Conservation (phyloP, 2,113 vertebrate genomes). For the Alces alces region DNA sequence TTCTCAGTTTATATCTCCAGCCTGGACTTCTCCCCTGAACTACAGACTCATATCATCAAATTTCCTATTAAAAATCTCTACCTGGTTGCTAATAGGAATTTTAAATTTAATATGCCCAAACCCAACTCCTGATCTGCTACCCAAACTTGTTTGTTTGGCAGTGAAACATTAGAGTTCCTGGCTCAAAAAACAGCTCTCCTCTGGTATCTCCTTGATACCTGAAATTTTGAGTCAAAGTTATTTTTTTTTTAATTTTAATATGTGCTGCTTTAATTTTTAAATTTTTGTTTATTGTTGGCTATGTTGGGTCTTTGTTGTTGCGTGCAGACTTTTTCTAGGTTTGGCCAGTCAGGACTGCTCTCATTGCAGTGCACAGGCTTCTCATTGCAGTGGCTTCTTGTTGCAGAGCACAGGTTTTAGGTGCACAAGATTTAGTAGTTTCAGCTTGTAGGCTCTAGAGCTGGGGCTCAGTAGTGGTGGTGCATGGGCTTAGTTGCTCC, state of each 20-base stretch:
- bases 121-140: not conserved
- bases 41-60: not conserved
- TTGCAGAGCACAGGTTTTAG: not conserved
- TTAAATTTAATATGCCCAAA: not conserved
- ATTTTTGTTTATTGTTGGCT: not conserved
- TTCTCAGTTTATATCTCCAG: not conserved
- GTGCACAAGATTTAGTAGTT: not conserved
- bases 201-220: not conserved
- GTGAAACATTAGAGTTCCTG: not conserved
- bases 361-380: not conserved
- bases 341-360: not conserved
- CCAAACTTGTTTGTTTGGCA: not conserved
- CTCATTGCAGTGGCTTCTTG: not conserved
- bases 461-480: not conserved
- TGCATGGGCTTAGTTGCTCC: not conserved
- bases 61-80: slow-evolving; percentile 2
- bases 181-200: not conserved
- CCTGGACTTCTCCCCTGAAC: not conserved
- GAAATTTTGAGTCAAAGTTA: not conserved
- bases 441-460: not conserved
- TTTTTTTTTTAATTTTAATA: not conserved
- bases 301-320: not conserved
- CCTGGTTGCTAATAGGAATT: not conserved
- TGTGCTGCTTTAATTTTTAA: not conserved
- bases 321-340: not conserved